These are phyloP conservation scores for Montipora sp. DNA, from an alignment of 64 coral and sea anemone genomes.

Conservation along the genomic window DNA sequence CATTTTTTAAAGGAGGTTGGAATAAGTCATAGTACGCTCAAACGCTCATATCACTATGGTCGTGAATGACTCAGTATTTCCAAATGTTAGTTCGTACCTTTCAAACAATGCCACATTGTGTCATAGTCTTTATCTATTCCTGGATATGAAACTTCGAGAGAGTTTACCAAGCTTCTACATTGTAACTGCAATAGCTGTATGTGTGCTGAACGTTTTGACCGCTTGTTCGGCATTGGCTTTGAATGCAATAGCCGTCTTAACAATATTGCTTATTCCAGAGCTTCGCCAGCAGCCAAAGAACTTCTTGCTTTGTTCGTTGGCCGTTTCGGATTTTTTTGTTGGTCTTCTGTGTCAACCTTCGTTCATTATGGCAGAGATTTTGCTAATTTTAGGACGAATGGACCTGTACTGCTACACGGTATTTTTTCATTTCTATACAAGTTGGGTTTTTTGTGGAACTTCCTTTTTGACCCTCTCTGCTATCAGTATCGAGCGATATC, in stretches of 20 bases:
- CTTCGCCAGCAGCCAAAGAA: slow-evolving; percentile 62
- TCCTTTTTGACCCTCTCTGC: slow-evolving; percentile 86
- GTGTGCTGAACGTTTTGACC: background rate
- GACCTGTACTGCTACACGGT: slow-evolving; percentile 39
- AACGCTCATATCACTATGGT: background rate
- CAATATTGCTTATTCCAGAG: slow-evolving; percentile 28
- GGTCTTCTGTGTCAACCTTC: slow-evolving; percentile 61
- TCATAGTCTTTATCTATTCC: slow-evolving; percentile 1
- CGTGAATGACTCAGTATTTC: background rate
- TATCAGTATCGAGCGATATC: slow-evolving; percentile 80
- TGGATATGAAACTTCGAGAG: slow-evolving; percentile 11
- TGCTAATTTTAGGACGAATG: slow-evolving; percentile 19
- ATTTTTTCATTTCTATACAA: slow-evolving; percentile 62
- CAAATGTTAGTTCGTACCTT: background rate
- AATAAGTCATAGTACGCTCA: too few relatives aligned
- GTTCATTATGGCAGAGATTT: slow-evolving; percentile 39
- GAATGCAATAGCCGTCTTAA: slow-evolving; percentile 56
- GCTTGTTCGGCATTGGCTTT: slow-evolving; percentile 23
- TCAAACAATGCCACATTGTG: background rate
- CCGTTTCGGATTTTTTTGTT: slow-evolving; percentile 75
- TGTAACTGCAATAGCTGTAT: background rate
- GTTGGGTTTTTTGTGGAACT: slow-evolving; percentile 73
- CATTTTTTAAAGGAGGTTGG: too few relatives aligned
- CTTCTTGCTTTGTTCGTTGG: slow-evolving; percentile 62
- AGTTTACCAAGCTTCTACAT: slow-evolving; percentile 5